Percentiles rank a stretch among this genome's conserved stretches.
Evolutionary conservation across 2,113 vertebrate species (phyloP).

Genomic region (Notarius lentiginosus): DNA sequence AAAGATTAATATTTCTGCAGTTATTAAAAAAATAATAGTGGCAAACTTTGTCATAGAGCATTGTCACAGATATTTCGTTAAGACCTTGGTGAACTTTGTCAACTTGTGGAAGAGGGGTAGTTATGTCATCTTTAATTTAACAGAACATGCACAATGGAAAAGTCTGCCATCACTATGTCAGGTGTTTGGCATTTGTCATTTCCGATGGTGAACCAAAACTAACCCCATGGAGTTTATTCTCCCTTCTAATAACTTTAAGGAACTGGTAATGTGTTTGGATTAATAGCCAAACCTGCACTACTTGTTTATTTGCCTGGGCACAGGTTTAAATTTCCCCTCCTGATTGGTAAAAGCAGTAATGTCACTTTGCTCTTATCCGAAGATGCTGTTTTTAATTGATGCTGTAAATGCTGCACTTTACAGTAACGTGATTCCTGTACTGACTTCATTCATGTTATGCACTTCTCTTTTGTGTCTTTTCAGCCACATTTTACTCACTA

Average conservation of each 20-base stretch:
- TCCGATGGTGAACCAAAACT: neutral
- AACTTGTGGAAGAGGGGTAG: too few species aligned
- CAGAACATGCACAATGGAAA: neutral
- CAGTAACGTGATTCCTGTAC: constrained; percentile 52
- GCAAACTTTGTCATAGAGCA: neutral
- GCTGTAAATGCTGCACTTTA: constrained; percentile 10
- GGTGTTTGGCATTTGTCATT: neutral
- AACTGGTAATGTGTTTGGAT: constrained; percentile 1
- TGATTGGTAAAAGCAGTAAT: constrained; percentile 26
- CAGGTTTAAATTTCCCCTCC: neutral
- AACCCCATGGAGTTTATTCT: neutral
- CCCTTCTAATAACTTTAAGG: constrained; percentile 31
- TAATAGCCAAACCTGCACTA: neutral
- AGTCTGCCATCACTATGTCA: neutral
- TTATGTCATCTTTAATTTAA: neutral
- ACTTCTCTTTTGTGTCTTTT: constrained; percentile 56
- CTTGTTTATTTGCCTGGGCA: constrained; percentile 32
- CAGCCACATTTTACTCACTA: constrained; percentile 61
- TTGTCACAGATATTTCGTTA: too few species aligned
- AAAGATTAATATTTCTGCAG: constrained; percentile 24
- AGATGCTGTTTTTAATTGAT: neutral
- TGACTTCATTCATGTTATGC: constrained; percentile 59
- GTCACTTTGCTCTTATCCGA: constrained; percentile 33
- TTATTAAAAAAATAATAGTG: neutral
- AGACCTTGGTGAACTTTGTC: too few species aligned